Base-by-base conservation (phyloP, 1,140 invertebrate genomes). In the Bombus cullumanus region DNA sequence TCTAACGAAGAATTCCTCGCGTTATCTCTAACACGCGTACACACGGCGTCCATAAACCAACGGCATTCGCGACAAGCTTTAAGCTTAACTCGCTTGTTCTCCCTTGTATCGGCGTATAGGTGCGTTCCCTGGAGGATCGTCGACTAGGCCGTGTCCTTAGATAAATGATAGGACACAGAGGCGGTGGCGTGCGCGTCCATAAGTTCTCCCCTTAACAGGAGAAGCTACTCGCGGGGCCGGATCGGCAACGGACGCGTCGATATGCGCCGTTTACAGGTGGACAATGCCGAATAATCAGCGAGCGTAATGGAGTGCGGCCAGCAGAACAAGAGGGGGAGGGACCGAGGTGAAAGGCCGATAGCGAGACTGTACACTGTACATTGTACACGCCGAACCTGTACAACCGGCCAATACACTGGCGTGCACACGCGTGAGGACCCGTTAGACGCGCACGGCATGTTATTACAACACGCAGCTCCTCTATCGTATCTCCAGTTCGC, bases 241-340 rank as follows among this genome's bases (percentile, higher is more conserved):
- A 89, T 81, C 78, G 89, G 88, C 88, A 84, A 84, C 84, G 71
- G 79, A 28, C 59, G 78, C 72, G 81, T 81, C 88, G 88, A 89
- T 89, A 89, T 85, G 81, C 81, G 91, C 83, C 82, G 84, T 91
- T 91, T 88, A 91, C 86, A 90, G 86, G 81, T 86, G 91, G 88
- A 92, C 91, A 92, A 90, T 91, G 85, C 81, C 82, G 89, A 90
- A 90, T 92, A 91, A 92, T 92, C 87, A 87, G 83, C 78, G 53
- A 73, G 89, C 83, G 85, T 92, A 91, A 92, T 92, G 82, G 85
- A 76, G 81, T 89, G 72, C 86, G 68, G 86, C 43, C 64, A 37
- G 37, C 41, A 69, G 78, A 72, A 81, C 72, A 83, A 57, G 66
- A 39, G 53, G 79, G 59, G 43, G 66, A 39, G 53, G 69, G 59